phyloP scores from a whole-genome alignment of 2,113 vertebrate genomes.

The Ardeotis arabs region DNA sequence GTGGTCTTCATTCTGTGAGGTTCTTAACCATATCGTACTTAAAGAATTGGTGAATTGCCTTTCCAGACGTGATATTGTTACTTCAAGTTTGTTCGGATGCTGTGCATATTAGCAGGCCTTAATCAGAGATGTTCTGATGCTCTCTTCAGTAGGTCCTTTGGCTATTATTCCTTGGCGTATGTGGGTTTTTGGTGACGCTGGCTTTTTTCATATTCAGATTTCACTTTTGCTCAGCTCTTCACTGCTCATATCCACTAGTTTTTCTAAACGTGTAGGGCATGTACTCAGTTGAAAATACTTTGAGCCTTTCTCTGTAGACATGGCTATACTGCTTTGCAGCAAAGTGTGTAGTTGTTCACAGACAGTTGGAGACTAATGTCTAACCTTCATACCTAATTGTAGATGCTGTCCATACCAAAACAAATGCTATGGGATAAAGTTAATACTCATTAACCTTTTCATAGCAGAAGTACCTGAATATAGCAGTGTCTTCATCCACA shows the following conservation, averaged over 20 bases:
- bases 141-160: background rate
- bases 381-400: background rate
- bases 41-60: background rate
- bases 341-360: background rate
- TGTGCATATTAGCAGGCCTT: background rate
- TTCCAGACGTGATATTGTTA: background rate
- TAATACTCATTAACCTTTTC: background rate
- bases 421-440: background rate
- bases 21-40: background rate
- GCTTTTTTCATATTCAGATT: background rate
- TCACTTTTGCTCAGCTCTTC: background rate
- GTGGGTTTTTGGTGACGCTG: background rate
- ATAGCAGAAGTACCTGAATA: background rate
- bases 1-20: background rate
- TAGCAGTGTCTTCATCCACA: rapidly evolving
- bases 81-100: background rate
- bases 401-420: background rate
- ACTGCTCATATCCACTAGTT: background rate
- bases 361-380: background rate
- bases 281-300: background rate
- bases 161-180: background rate
- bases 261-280: background rate
- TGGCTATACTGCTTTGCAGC: background rate
- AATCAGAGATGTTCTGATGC: background rate
- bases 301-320: background rate